Percentiles rank a stretch among this genome's conserved stretches.
These are phyloP conservation scores for Epiblema foenella DNA, from an alignment of 2,888 invertebrate genomes.

Conservation along the genomic window DNA sequence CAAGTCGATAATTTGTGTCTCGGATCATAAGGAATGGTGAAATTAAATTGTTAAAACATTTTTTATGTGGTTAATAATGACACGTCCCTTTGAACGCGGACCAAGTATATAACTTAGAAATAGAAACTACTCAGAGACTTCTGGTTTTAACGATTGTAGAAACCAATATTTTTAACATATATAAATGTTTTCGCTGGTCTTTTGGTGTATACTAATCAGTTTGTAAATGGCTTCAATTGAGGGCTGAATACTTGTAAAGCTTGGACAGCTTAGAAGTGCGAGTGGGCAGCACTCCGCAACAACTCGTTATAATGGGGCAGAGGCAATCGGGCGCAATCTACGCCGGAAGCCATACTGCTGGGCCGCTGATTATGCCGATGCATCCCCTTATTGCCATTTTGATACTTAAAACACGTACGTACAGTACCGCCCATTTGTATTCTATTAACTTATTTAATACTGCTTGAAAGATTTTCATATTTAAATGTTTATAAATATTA, in stretches of 20 bases:
- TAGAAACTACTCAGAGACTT: constrained; percentile 10
- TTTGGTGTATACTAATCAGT: constrained; percentile 1
- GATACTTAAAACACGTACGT: background rate
- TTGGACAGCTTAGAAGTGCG: constrained; percentile 50
- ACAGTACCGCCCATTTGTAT: background rate
- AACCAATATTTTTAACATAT: background rate
- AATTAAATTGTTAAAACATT: constrained; percentile 77
- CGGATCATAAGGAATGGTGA: constrained; percentile 74
- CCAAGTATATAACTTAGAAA: background rate
- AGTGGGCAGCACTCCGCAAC: constrained; percentile 50
- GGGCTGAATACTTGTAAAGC: constrained; percentile 40
- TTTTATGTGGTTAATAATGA: constrained; percentile 69
- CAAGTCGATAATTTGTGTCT: constrained; percentile 82
- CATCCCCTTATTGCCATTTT: constrained; percentile 44
- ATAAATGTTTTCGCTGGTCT: background rate
- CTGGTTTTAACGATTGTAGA: constrained; percentile 5
- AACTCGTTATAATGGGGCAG: constrained; percentile 64
- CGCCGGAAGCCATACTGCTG: constrained; percentile 75
- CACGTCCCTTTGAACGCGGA: constrained; percentile 46
- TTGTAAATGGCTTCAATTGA: constrained; percentile 23
- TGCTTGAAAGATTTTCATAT: too few relatives aligned
- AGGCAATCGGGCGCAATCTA: constrained; percentile 78
- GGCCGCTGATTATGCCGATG: constrained; percentile 63
- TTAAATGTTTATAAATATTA: too few relatives aligned
- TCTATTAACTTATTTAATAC: too few relatives aligned